Evolutionary conservation across 2,888 invertebrate genomes (phyloP).

Genomic region (Hofmannophila pseudospretella): DNA sequence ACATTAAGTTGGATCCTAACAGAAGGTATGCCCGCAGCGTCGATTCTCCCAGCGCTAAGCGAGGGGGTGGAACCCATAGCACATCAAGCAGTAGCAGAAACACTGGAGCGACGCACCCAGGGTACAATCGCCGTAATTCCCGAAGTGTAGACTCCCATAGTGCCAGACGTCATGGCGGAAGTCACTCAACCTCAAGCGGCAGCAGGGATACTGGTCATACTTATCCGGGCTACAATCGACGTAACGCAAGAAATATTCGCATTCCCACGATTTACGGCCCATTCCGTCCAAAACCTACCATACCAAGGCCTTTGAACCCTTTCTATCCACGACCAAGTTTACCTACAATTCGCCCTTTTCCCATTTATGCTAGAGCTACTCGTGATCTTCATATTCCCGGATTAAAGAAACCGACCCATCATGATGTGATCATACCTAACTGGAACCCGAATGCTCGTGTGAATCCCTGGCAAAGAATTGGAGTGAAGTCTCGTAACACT

Average conservation of each 20-base stretch:
- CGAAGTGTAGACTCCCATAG: constrained; percentile 35
- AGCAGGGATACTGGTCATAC: constrained; percentile 33
- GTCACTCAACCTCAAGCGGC: constrained; percentile 24
- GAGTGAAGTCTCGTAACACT: constrained; percentile 17
- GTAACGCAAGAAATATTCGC: constrained; percentile 27
- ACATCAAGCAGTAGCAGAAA: constrained; percentile 25
- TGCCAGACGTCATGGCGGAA: constrained; percentile 31
- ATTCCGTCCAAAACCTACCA: constrained; percentile 10
- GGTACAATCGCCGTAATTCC: constrained; percentile 38
- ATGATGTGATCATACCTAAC: constrained; percentile 34
- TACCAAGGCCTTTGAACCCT: constrained; percentile 11
- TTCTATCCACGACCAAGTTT: constrained; percentile 6
- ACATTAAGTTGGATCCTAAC: constrained; percentile 26
- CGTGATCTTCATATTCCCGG: constrained; percentile 22
- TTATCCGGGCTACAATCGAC: constrained; percentile 41
- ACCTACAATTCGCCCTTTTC: constrained; percentile 5
- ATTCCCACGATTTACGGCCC: constrained; percentile 10
- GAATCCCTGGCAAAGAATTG: constrained; percentile 33
- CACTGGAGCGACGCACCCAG: constrained; percentile 39
- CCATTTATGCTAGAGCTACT: constrained; percentile 17
- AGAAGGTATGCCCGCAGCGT: constrained; percentile 30
- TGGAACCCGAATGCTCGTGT: constrained; percentile 39
- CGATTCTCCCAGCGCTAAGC: constrained; percentile 32
- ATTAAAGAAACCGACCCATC: constrained; percentile 28
- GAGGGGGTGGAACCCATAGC: constrained; percentile 29